These are phyloP conservation scores for Diplolepis rosae DNA, from an alignment of 2,888 invertebrate genomes.

Conservation along the genomic window DNA sequence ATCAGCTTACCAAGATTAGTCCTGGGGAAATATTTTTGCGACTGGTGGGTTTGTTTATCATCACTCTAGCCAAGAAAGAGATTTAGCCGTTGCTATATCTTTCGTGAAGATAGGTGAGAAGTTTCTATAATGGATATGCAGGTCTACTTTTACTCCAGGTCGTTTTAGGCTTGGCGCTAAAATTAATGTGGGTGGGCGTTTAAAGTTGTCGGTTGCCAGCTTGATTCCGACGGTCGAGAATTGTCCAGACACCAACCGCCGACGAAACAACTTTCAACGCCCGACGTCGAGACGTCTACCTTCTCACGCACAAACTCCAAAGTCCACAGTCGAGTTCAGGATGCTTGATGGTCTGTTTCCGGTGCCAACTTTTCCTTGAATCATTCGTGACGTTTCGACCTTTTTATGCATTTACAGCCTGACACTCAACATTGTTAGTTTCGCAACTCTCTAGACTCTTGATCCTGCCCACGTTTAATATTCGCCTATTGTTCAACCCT, in stretches of 20 bases:
- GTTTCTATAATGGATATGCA: conserved; percentile 36
- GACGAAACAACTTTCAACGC: conserved; percentile 52
- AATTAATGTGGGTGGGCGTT: conserved; percentile 68
- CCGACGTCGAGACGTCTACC: conserved; percentile 35
- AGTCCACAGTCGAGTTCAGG: conserved; percentile 9
- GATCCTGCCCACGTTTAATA: neutral
- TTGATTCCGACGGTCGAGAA: conserved; percentile 60
- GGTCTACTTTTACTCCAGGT: conserved; percentile 49
- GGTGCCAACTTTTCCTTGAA: neutral
- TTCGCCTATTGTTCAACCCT: conserved; percentile 7
- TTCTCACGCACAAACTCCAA: conserved; percentile 29
- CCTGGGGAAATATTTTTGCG: neutral
- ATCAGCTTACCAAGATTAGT: conserved; percentile 29
- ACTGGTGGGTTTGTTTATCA: neutral
- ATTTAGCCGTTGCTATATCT: neutral
- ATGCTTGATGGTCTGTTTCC: neutral
- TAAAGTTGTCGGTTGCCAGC: conserved; percentile 55
- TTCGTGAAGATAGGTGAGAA: neutral
- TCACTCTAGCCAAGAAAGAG: conserved; percentile 27
- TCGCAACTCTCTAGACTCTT: neutral
- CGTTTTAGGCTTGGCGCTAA: conserved; percentile 55
- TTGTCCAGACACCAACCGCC: conserved; percentile 53
- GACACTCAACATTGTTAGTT: neutral
- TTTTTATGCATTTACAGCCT: neutral
- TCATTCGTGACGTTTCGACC: neutral